Evolutionary conservation across 2,888 invertebrate species (phyloP), one percentile per base, ranked within the genome.

Genomic region (Mesoligia furuncula): DNA sequence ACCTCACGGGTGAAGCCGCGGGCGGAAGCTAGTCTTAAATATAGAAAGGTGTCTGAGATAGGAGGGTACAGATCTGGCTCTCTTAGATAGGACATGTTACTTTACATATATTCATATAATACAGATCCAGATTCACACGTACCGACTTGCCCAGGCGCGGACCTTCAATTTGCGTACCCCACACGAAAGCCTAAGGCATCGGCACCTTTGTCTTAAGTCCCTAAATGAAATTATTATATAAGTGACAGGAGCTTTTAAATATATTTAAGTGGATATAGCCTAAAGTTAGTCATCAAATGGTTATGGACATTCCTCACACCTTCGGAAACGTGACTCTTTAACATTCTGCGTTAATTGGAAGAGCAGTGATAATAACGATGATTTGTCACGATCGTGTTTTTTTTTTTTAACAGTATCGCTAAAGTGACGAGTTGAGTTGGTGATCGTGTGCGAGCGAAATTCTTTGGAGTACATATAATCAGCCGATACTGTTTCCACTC

Each of bases 191-290:
- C 88, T n/a, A 27, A 57, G 84, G 88, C 83, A 66, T 45, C 83
- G 87, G 89, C 69, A 73, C 81, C 88, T 89, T 91, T 93, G 93
- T 93, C 89, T 92, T 91, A 88, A 75, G 1, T 74, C 48, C 80
- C 87, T 86, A 91, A 92, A 91, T 91, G 85, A 91, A 91, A 91
- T 89, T 85, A 90, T 91, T 88, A 90, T 75, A 61, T 76, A 84
- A 79, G 64, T 59, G 79, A 79, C 67, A 76, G 71, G 62, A 75
- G 87, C 88, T 90, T 87, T 87, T 89, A 92, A 92, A 85, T 71
- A 87, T 85, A 77, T 85, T 90, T 91, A 91, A 89, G 77, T 71
- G 85, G 81, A 64, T 66, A 76, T 78, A 85, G 88, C 84, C 80
- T 76, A 84, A 78, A 85, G 84, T 84, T 81, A 84, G 80, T 74